A percentile compares a stretch with the other conserved stretches of the same genome.
Evolutionary conservation across 2,113 vertebrate species (phyloP).

Genomic region (Halichoerus grypus): DNA sequence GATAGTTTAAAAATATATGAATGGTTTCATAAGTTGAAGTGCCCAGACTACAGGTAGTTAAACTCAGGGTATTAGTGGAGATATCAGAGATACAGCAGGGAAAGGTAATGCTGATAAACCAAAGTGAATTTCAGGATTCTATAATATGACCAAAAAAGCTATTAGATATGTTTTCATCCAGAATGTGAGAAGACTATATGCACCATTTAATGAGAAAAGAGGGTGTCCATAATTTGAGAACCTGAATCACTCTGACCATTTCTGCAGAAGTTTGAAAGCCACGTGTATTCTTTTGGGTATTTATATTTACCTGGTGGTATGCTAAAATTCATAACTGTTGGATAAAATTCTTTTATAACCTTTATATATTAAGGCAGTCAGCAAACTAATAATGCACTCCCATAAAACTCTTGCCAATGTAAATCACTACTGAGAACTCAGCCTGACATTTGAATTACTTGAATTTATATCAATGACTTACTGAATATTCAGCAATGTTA

Average conservation of each 20-base stretch:
- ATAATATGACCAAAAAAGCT: neutral
- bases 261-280: conserved; percentile 49
- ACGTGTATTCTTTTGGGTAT: conserved; percentile 40
- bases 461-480: conserved; percentile 79
- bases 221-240: conserved; percentile 47
- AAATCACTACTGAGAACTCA: conserved; percentile 76
- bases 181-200: conserved; percentile 28
- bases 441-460: conserved; percentile 72
- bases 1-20: conserved; percentile 41
- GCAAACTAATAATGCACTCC: conserved; percentile 69
- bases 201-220: conserved; percentile 42
- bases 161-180: conserved; percentile 5
- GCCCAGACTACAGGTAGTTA: neutral
- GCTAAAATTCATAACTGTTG: conserved; percentile 69
- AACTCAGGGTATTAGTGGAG: neutral
- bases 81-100: neutral
- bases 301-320: conserved; percentile 61
- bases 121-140: neutral
- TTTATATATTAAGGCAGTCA: conserved; percentile 78
- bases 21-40: neutral
- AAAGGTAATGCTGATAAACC: neutral
- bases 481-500: conserved; percentile 73
- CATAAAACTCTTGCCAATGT: conserved; percentile 69
- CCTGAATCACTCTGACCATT: conserved; percentile 41
- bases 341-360: conserved; percentile 76